A percentile compares a stretch with the other conserved stretches of the same genome.
These are phyloP conservation scores for Brachycybe producta DNA, from an alignment of 2,888 invertebrate species.

Conservation along the genomic window DNA sequence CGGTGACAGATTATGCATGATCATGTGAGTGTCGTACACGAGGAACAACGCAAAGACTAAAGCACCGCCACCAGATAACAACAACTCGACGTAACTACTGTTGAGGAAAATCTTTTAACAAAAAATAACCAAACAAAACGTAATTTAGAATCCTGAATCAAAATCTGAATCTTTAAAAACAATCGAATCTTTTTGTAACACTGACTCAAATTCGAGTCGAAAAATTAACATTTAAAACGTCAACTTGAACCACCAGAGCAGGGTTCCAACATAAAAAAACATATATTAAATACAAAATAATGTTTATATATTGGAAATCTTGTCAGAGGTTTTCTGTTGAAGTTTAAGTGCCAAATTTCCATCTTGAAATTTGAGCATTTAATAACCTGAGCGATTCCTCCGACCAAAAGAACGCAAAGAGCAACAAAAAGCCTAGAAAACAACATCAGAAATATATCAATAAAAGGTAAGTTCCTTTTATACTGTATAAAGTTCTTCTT, in stretches of 20 bases:
- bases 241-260: no score
- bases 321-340: no score
- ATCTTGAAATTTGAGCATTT: no score
- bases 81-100: slow-evolving; percentile 53
- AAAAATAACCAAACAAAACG: slow-evolving; percentile 19
- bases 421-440: slow-evolving; percentile 50
- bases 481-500: slow-evolving; percentile 30
- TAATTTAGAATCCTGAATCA: slow-evolving; percentile 2
- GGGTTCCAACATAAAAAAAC: no score
- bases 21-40: slow-evolving; percentile 68
- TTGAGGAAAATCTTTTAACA: slow-evolving; percentile 53
- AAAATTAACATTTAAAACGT: no score
- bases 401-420: slow-evolving; percentile 52
- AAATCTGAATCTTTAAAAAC: not conserved
- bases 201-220: no score
- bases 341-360: no score
- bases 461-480: not conserved
- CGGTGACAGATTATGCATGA: slow-evolving; percentile 64
- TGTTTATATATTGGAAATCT: no score
- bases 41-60: slow-evolving; percentile 52
- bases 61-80: slow-evolving; percentile 55
- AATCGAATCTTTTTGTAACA: slow-evolving; percentile 1
- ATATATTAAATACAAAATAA: no score
- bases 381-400: slow-evolving; percentile 52
- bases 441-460: slow-evolving; percentile 16